Percentiles rank a stretch among this genome's conserved stretches.
phyloP scores from a whole-genome alignment of 1,140 invertebrate genomes.

The Ceratina japonica region DNA sequence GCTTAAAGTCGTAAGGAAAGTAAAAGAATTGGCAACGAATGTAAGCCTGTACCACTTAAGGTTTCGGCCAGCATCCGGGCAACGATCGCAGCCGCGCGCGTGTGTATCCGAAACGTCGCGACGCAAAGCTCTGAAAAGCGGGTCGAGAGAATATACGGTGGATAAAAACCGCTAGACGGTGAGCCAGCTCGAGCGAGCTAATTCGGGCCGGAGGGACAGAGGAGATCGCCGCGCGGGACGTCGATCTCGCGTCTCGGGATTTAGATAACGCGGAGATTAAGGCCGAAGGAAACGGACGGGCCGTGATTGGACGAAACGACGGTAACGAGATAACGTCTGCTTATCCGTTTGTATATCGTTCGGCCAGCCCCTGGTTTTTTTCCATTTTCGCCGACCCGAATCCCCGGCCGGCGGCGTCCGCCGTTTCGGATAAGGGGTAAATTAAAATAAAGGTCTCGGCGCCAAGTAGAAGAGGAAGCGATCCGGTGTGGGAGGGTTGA shows the following conservation, averaged over 20 bases:
- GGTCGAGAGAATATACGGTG: background rate
- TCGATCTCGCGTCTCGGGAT: slow-evolving; percentile 36
- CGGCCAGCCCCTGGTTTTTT: background rate
- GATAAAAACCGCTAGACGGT: slow-evolving; percentile 17
- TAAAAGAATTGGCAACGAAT: too few species aligned
- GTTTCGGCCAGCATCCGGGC: too few species aligned
- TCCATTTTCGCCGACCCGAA: background rate
- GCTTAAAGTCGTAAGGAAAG: too few species aligned
- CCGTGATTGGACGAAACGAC: slow-evolving; percentile 37
- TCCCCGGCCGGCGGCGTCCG: background rate
- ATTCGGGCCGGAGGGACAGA: background rate
- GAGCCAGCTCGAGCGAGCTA: slow-evolving; percentile 4
- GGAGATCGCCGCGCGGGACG: slow-evolving; percentile 12
- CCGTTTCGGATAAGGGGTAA: slow-evolving; percentile 22
- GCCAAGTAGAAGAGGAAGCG: background rate
- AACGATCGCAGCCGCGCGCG: too few species aligned
- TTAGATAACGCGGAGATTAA: slow-evolving; percentile 51
- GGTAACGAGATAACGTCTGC: slow-evolving; percentile 35
- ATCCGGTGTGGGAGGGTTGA: too few species aligned
- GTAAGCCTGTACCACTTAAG: too few species aligned
- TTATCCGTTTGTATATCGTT: slow-evolving; percentile 11
- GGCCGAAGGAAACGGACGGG: slow-evolving; percentile 7
- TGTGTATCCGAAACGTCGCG: background rate
- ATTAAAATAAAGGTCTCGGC: slow-evolving; percentile 54
- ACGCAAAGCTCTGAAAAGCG: background rate